Percentiles rank a stretch among this genome's conserved stretches.
phyloP scores from a whole-genome alignment of 1,140 invertebrate species.

The Lordiphosa stackelbergi region DNA sequence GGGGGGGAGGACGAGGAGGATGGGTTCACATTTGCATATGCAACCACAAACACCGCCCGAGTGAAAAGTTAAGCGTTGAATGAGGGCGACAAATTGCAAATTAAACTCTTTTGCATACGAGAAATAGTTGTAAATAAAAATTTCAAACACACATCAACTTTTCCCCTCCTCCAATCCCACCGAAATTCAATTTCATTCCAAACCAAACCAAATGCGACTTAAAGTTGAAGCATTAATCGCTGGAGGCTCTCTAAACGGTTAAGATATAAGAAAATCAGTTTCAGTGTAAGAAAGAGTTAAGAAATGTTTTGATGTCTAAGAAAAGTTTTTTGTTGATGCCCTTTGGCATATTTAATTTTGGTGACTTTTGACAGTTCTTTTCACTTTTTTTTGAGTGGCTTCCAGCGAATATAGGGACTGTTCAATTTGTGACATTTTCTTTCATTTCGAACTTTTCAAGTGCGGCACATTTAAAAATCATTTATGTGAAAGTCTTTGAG shows the following conservation, averaged over 20 bases:
- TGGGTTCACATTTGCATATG: constrained; percentile 59
- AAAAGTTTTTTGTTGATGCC: constrained; percentile 48
- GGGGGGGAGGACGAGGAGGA: too few relatives aligned
- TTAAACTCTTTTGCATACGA: constrained; percentile 72
- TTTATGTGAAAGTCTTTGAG: too few relatives aligned
- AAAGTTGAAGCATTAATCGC: constrained; percentile 29
- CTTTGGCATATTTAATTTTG: constrained; percentile 70
- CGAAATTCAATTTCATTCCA: constrained; percentile 67
- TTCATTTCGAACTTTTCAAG: constrained; percentile 55
- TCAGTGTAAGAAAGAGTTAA: constrained; percentile 13
- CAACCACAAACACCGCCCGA: constrained; percentile 57
- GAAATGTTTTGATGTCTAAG: constrained; percentile 4
- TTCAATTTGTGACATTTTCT: constrained; percentile 4
- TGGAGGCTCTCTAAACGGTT: constrained; percentile 41
- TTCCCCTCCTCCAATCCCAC: constrained; percentile 22
- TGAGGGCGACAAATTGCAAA: constrained; percentile 75
- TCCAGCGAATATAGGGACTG: too few relatives aligned
- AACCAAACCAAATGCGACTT: constrained; percentile 54
- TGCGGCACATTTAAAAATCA: constrained; percentile 27
- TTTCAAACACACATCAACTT: constrained; percentile 56
- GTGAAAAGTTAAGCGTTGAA: constrained; percentile 72
- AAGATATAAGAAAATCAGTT: constrained; percentile 41
- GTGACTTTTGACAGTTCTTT: constrained; percentile 49
- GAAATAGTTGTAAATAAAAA: constrained; percentile 72
- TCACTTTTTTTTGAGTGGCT: too few relatives aligned